A percentile compares a stretch with the other conserved stretches of the same genome.
phyloP scores from a whole-genome alignment of 2,797 vertebrate genomes.

The Diglossa cyanea region DNA sequence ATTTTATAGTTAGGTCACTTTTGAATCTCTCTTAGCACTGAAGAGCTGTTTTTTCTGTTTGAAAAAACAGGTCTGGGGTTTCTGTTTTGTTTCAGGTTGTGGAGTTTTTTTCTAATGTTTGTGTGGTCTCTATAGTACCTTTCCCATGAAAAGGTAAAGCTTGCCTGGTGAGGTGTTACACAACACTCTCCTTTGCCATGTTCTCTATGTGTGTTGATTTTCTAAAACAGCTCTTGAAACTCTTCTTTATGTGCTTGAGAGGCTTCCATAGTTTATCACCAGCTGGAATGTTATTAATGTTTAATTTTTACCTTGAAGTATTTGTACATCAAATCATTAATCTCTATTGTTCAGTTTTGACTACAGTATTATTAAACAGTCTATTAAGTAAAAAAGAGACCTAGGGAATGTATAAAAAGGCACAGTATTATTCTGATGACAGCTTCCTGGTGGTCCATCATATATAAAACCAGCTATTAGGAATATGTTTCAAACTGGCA shows the following conservation, averaged over 20 bases:
- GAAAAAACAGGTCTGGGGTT: background rate
- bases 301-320: conserved; percentile 42
- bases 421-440: conserved; percentile 19
- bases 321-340: conserved; percentile 24
- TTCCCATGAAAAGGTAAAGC: background rate
- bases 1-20: background rate
- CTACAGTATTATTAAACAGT: conserved; percentile 20
- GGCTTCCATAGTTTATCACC: background rate
- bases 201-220: background rate
- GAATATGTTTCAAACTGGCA: conserved; percentile 36
- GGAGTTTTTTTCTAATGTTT: rapidly evolving
- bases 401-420: background rate
- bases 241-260: background rate
- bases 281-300: background rate
- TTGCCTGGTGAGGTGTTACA: background rate
- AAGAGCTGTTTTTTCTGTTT: background rate
- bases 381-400: conserved; percentile 36
- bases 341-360: conserved; percentile 51
- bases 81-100: background rate
- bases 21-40: background rate
- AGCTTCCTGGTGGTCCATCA: conserved; percentile 36
- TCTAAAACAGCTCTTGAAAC: background rate
- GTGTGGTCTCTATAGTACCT: background rate
- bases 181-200: background rate
- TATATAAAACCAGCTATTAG: conserved; percentile 41